Conservation (phyloP, 2,113 vertebrate genomes). For the Pollimyrus isidori region DNA sequence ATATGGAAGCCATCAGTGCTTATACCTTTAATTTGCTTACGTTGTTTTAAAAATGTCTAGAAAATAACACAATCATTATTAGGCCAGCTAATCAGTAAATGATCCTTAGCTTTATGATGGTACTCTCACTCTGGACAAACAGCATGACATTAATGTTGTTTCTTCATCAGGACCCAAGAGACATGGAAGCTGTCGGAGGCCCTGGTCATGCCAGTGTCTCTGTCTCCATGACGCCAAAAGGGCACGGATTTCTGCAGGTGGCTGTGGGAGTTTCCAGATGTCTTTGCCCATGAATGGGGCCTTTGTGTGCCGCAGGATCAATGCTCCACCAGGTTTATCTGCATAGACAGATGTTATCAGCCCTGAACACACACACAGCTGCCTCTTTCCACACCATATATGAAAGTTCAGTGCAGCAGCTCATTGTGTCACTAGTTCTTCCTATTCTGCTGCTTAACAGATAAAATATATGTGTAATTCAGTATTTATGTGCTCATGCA, state of each 20-base stretch:
- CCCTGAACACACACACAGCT: background rate
- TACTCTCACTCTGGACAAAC: background rate
- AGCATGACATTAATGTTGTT: background rate
- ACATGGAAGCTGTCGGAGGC: background rate
- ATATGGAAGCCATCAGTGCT: background rate
- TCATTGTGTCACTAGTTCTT: background rate
- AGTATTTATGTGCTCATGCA: background rate
- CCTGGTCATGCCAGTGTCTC: background rate
- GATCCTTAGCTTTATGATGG: background rate
- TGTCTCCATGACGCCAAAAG: background rate
- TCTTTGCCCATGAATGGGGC: background rate
- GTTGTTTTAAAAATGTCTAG: background rate
- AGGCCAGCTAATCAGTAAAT: background rate
- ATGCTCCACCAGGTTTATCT: background rate
- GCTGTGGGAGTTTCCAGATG: constrained; percentile 5
- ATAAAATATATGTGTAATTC: background rate
- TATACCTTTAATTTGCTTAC: background rate
- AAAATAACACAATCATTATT: background rate
- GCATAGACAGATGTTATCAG: constrained; percentile 6
- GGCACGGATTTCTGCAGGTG: background rate
- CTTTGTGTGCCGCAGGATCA: background rate
- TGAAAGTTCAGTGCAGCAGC: background rate
- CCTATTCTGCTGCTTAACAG: background rate
- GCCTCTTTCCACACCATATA: background rate
- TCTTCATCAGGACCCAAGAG: background rate